phyloP scores from a whole-genome alignment of 2,888 invertebrate species.

The Drosophila neonasuta region DNA sequence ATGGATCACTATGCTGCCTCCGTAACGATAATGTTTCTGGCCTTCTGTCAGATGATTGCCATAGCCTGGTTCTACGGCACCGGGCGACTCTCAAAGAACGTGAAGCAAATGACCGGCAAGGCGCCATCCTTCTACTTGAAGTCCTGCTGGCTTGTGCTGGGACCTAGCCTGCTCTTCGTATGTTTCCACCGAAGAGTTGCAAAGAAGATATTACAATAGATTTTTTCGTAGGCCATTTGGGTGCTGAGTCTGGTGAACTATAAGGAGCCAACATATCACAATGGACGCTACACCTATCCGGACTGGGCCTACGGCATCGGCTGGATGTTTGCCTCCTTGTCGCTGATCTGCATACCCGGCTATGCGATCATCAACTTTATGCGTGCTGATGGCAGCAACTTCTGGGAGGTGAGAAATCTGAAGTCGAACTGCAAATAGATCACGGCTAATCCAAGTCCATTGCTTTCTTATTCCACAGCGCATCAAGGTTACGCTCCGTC shows the following conservation, averaged over 20 bases:
- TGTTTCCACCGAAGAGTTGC: constrained; percentile 55
- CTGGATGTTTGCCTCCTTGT: constrained; percentile 92
- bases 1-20: constrained; percentile 97
- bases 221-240: constrained; percentile 88
- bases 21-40: constrained; percentile 94
- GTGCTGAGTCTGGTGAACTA: constrained; percentile 94
- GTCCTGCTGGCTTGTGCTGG: constrained; percentile 92
- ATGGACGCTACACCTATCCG: constrained; percentile 90
- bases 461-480: constrained; percentile 83
- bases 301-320: constrained; percentile 92
- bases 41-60: constrained; percentile 96
- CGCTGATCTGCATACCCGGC: constrained; percentile 92
- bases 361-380: constrained; percentile 89
- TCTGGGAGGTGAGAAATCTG: constrained; percentile 85
- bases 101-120: constrained; percentile 94
- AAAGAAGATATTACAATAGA: no score
- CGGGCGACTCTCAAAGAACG: constrained; percentile 89
- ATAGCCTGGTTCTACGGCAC: constrained; percentile 96
- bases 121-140: constrained; percentile 91
- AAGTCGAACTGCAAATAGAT: background rate
- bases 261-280: constrained; percentile 91
- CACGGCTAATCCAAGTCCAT: background rate
- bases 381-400: constrained; percentile 87
- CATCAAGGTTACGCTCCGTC: constrained; percentile 88
- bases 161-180: constrained; percentile 90